Base-by-base conservation (phyloP, 2,113 vertebrate species). In the Periophthalmodon schlosseri region DNA sequence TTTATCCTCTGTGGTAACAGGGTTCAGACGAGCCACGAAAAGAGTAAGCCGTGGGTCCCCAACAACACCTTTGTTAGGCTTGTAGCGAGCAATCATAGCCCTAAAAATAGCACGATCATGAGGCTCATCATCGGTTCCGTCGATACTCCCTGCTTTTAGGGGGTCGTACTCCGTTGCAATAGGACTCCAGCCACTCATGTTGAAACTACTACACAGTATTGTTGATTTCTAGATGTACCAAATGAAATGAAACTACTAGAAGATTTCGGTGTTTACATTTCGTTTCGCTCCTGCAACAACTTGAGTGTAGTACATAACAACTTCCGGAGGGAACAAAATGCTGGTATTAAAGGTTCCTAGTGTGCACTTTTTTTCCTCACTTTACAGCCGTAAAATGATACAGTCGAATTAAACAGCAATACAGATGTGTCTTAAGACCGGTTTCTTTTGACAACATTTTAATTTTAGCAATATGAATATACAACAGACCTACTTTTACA, bases 81-180 rank as follows among this genome's bases (percentile, higher is more conserved):
- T 82, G 0, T 99, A 98, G 0, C 94, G 94, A 1, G 96, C 95
- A 47, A 94, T 21, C 95, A 99, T 99, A 0, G 96, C 98, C 84
- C 98, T 91, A 95, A 96, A 98, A 0, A 99, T 90, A 0, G 96
- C 98, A 0, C 95, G 94, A 87, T 99, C 97, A 0, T 99, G 98
- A 0, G 98, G 98, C 73, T 99, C 98, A 69, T 97, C 92, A 0
- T 99, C 97, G 0, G 98, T 99, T 16, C 98, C 96, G 21, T 99
- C 97, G 2, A 99, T 99, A 90, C 98, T 99, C 46, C 98, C 97
- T 0, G 98, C 97, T 88, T 98, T 99, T 16, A 99, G 95, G 0
- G 98, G 96, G 60, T 97, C 94, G 1, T 98, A 99, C 15, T 95
- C 91, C 85, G 95, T 97, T 0, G 97, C 97, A 1, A 98, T 95